These are phyloP conservation scores for Rhopalosiphum maidis DNA, from an alignment of 1,140 invertebrate species.

Conservation along the genomic window DNA sequence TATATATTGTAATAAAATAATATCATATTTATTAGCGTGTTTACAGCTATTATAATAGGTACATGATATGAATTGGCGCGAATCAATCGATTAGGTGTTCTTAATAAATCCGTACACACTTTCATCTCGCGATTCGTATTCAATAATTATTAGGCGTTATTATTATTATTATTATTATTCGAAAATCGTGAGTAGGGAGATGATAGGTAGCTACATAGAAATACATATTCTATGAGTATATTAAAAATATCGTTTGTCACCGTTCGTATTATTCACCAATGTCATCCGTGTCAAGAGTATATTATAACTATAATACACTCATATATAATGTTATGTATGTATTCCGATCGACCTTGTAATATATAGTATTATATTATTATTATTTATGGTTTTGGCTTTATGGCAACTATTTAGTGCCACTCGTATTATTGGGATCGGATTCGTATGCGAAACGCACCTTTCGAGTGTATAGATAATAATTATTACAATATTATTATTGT, in stretches of 20 bases:
- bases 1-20: no score
- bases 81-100: neutral
- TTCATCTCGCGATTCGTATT: neutral
- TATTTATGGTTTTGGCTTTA: neutral
- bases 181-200: neutral
- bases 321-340: neutral
- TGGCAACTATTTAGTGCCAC: conserved; percentile 6
- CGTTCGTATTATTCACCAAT: conserved; percentile 15
- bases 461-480: neutral
- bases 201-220: neutral
- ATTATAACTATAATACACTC: neutral
- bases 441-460: neutral
- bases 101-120: neutral
- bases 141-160: neutral
- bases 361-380: conserved; percentile 23
- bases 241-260: conserved; percentile 27
- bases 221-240: neutral
- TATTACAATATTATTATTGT: conserved; percentile 6
- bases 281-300: conserved; percentile 46
- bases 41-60: neutral
- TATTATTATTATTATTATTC: neutral
- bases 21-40: neutral
- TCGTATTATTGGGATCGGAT: neutral
- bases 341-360: conserved; percentile 42
- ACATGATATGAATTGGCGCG: neutral